Evolutionary conservation across 1,140 invertebrate species (phyloP).

Genomic region (Cyrtorhinus lividipennis): DNA sequence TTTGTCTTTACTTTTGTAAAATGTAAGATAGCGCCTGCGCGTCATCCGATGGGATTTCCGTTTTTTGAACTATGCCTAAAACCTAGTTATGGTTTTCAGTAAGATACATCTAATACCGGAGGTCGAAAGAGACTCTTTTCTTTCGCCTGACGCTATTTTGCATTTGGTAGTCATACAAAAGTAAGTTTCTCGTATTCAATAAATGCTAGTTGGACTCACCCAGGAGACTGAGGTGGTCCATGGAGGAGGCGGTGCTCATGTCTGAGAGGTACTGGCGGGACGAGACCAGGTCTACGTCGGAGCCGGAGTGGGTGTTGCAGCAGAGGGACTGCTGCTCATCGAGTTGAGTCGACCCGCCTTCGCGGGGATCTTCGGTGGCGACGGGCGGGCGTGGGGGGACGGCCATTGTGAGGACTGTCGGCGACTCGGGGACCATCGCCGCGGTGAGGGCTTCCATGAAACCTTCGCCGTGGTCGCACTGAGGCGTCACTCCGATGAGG

Average conservation of each 20-base stretch:
- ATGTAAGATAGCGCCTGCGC: no score
- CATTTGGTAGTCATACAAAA: constrained; percentile 4
- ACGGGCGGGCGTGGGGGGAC: neutral
- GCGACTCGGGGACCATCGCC: neutral
- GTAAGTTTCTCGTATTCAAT: constrained; percentile 11
- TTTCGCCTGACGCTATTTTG: constrained; percentile 9
- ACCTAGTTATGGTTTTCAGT: neutral
- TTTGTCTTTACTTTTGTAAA: no score
- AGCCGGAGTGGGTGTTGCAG: constrained; percentile 15
- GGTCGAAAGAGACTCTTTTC: constrained; percentile 11
- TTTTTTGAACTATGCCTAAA: neutral
- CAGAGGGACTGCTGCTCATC: constrained; percentile 12
- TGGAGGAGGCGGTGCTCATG: constrained; percentile 9
- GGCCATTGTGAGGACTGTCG: neutral
- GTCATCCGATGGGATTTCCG: no score
- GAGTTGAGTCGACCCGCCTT: neutral
- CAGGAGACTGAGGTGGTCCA: constrained; percentile 15
- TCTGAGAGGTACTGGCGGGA: constrained; percentile 16
- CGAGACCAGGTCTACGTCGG: constrained; percentile 16
- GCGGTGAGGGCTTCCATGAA: constrained; percentile 16
- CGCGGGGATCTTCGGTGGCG: neutral
- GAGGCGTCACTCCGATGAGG: constrained; percentile 21
- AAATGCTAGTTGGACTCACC: constrained; percentile 18
- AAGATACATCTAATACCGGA: neutral
- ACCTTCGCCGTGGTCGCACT: constrained; percentile 22